Evolutionary conservation across 2,888 invertebrate species (phyloP), one percentile per base, ranked within the genome.

Genomic region (Osmoderma eremita): DNA sequence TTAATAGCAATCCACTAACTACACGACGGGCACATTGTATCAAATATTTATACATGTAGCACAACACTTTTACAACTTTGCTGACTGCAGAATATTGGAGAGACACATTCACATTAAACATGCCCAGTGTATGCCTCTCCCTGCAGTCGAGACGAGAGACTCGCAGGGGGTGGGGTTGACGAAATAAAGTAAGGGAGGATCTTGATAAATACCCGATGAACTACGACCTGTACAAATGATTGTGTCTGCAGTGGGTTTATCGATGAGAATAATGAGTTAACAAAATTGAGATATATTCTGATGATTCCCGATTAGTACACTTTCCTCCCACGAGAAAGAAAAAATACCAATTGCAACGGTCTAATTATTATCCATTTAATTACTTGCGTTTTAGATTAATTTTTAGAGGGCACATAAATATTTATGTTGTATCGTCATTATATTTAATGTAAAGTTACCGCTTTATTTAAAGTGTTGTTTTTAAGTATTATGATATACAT

Each of bases 101-200:
- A 30, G n/a, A n/a, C n/a, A n/a, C n/a, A n/a, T n/a, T n/a, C 30
- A 30, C 30, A 30, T 30, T 30, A 30, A 30, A 41, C 56, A 41
- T 56, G 56, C n/a, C n/a, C n/a, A n/a, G n/a, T n/a, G n/a, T n/a
- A n/a, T n/a, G n/a, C 56, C 56, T 56, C 56, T 56, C 56, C 56
- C 56, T 56, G 30, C 30, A 56, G 41, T 41, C 22, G 56, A 30
- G 30, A 22, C 41, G 56, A 41, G 41, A 56, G 54, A 56, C 54
- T 56, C 38, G 20, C 6, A 56, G 20, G 56, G 56, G 56, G 56
- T 56, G 56, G 56, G 56, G 56, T 12, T 18, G 48, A 48, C 18
- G 18, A 20, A 48, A 48, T 18, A 48, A 48, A 41, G 56, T 42
- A 41, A 56, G 56, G 56, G 56, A 41, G 17, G 56, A 56, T 22